phyloP scores from a whole-genome alignment of 2,113 vertebrate species.

The Coracopsis vasa region DNA sequence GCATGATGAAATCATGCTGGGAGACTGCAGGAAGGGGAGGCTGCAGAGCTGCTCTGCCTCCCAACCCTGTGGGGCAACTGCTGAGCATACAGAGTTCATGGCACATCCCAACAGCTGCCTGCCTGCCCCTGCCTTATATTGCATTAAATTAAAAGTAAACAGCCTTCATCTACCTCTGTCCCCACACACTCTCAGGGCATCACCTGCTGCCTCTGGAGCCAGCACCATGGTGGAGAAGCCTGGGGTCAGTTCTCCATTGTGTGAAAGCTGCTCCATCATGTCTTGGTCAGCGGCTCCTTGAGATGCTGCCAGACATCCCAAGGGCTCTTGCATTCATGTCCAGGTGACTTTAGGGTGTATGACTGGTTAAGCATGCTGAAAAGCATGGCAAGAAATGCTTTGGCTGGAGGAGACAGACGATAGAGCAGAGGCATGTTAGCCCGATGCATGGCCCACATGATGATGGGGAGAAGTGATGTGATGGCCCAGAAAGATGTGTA shows the following conservation, averaged over 20 bases:
- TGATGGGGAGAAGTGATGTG: background rate
- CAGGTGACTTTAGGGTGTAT: background rate
- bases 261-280: background rate
- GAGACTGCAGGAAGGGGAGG: background rate
- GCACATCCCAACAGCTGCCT: background rate
- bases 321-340: background rate
- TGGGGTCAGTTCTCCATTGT: background rate
- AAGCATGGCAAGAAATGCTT: background rate
- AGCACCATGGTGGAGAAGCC: background rate
- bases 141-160: background rate
- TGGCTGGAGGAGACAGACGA: background rate
- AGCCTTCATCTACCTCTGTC: background rate
- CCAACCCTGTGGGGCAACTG: background rate
- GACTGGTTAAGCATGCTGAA: background rate
- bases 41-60: background rate
- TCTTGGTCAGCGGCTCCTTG: background rate
- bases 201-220: background rate
- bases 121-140: background rate
- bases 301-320: background rate
- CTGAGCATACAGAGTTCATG: background rate
- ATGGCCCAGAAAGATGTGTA: background rate
- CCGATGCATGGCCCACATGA: fast-evolving
- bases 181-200: background rate
- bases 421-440: background rate
- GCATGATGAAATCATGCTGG: background rate